Base-by-base conservation (phyloP, 2,888 invertebrate species). In the Geotrupes spiniger region DNA sequence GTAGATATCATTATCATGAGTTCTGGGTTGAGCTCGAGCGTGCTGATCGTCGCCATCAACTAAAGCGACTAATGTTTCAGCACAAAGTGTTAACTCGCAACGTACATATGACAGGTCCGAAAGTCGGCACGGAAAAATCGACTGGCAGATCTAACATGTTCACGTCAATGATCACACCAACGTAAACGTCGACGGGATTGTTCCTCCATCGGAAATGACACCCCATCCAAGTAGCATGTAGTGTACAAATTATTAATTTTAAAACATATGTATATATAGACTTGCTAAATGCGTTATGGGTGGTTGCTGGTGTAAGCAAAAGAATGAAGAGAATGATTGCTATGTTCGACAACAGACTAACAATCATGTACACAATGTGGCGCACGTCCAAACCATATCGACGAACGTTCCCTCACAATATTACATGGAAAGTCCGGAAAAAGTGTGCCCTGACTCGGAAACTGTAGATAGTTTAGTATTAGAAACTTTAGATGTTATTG, bases 401-500 rank as follows among this genome's bases (percentile, higher is more conserved):
- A 65, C 65, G 52, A 59, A 57, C 37, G 55, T 57, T 42, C 48
- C 63, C 27, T 57, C 40, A n/a, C 48, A 63, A 46, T 64, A 62
- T 55, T 61, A 63, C 56, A 45, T 64, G 58, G 63, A 63, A 60
- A 51, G 49, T 58, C 36, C 58, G 58, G 63, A 61, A 56, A 63
- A 63, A 56, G 49, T 33, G 11, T 62, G 62, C 38, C 66, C 66
- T 4, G 70, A 72, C 63, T 79, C 76, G 33, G 75, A 67, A 52
- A 73, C 71, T 43, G 82, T 89, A 14, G 89, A 90, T 66, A 78
- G 80, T 52, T 78, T 93, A 39, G 88, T 94, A 12, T 74, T 89
- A 42, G 89, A 93, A 68, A 90, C 91, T 10, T 74, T 93, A 16
- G 79, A 81, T 42, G 80, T 90, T 27, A 90, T 93, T 53, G 83